phyloP scores from a whole-genome alignment of 2,888 invertebrate species.

The Tanypteryx hageni region DNA sequence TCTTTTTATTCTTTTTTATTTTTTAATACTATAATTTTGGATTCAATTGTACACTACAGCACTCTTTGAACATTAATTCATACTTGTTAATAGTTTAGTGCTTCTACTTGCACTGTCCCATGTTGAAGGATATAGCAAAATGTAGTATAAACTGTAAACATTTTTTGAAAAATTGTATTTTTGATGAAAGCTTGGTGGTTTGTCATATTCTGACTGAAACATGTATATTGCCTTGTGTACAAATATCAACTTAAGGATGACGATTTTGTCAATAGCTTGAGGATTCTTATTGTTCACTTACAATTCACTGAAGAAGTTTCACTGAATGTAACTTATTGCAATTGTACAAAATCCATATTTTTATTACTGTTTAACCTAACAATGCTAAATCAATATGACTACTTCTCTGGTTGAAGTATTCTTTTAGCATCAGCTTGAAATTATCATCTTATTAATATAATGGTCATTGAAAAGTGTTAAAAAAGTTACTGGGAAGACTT shows the following conservation, averaged over 20 bases:
- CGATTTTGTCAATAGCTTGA: slow-evolving; percentile 54
- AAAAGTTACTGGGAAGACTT: slow-evolving; percentile 11
- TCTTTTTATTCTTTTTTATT: neutral
- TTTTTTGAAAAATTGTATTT: slow-evolving; percentile 62
- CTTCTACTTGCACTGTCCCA: slow-evolving; percentile 42
- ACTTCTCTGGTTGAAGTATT: slow-evolving; percentile 42
- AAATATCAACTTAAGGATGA: slow-evolving; percentile 55
- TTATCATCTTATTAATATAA: slow-evolving; percentile 7
- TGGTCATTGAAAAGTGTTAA: slow-evolving; percentile 20
- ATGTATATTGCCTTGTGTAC: slow-evolving; percentile 57
- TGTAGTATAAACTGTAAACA: slow-evolving; percentile 57
- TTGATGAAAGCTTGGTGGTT: slow-evolving; percentile 43
- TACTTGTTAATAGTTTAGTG: slow-evolving; percentile 29
- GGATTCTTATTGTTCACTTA: slow-evolving; percentile 53
- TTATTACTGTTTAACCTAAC: slow-evolving; percentile 51
- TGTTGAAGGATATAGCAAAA: slow-evolving; percentile 12
- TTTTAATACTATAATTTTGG: neutral
- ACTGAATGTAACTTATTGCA: slow-evolving; percentile 56
- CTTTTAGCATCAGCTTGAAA: slow-evolving; percentile 13
- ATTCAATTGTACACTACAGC: neutral
- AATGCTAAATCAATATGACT: slow-evolving; percentile 27
- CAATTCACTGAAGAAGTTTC: slow-evolving; percentile 51
- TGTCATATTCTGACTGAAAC: slow-evolving; percentile 60
- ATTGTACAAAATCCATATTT: slow-evolving; percentile 60
- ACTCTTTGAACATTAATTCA: neutral